phyloP scores from a whole-genome alignment of 2,797 vertebrate genomes.

The Silurus aristotelis region DNA sequence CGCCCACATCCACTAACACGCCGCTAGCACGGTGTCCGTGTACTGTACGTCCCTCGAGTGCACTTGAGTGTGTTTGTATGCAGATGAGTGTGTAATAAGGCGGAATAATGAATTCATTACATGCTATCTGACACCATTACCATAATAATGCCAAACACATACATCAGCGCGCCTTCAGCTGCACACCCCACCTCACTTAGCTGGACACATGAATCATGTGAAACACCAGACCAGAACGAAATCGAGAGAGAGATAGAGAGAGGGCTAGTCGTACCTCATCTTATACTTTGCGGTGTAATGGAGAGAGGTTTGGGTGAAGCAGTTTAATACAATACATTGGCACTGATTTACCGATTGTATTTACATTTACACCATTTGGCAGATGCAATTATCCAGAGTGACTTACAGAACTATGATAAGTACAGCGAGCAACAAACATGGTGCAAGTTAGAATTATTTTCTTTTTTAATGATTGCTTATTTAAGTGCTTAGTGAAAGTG shows the following conservation, averaged over 20 bases:
- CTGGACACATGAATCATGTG: conserved; percentile 50
- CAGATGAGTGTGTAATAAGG: conserved; percentile 61
- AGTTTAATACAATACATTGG: conserved; percentile 2
- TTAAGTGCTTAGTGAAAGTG: neutral
- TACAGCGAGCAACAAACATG: conserved; percentile 1
- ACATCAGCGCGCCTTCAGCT: conserved; percentile 54
- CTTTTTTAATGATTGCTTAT: neutral
- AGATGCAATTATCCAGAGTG: neutral
- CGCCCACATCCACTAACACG: conserved; percentile 23
- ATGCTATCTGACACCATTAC: conserved; percentile 65
- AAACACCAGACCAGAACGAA: conserved; percentile 38
- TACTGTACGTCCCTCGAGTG: conserved; percentile 49
- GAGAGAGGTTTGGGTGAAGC: conserved; percentile 11
- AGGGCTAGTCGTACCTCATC: conserved; percentile 17
- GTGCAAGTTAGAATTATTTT: neutral
- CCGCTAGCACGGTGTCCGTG: conserved; percentile 34
- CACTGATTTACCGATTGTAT: neutral
- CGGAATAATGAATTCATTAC: conserved; percentile 65
- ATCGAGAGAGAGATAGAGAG: conserved; percentile 10
- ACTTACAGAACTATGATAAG: neutral
- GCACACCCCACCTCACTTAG: conserved; percentile 55
- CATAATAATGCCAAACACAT: conserved; percentile 62
- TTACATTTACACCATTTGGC: neutral
- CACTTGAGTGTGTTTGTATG: conserved; percentile 56
- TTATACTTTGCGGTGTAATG: conserved; percentile 10